Percentiles rank a stretch among this genome's conserved stretches.
Evolutionary conservation across 2,797 vertebrate genomes (phyloP).

Genomic region (Carapus acus): DNA sequence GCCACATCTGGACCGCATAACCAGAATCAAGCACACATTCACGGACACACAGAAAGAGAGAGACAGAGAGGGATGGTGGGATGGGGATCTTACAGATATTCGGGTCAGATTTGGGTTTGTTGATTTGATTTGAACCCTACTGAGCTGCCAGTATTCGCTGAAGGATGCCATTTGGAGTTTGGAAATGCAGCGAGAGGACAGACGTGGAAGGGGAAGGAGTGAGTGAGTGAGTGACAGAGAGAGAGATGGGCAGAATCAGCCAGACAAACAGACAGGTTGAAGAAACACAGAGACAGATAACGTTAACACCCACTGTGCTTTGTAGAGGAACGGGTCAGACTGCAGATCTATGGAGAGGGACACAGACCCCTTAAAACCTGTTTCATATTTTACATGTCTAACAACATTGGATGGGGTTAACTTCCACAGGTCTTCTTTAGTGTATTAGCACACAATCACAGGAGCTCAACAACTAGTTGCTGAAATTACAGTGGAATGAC

Average conservation of each 20-base stretch:
- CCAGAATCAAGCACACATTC: neutral
- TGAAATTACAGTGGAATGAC: no score
- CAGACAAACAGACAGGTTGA: neutral
- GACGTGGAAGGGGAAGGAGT: conserved; percentile 10
- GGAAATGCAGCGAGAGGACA: conserved; percentile 13
- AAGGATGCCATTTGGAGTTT: conserved; percentile 50
- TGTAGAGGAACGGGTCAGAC: conserved; percentile 10
- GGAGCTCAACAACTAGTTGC: no score
- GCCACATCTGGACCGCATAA: conserved; percentile 35
- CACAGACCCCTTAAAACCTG: no score
- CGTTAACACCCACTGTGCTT: neutral
- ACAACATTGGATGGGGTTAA: no score
- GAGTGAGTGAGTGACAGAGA: conserved; percentile 18
- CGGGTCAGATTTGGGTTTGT: conserved; percentile 27
- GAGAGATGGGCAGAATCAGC: neutral
- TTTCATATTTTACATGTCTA: no score
- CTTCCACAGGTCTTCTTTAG: no score
- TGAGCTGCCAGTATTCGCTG: conserved; percentile 18
- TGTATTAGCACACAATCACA: no score
- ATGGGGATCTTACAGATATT: conserved; percentile 37
- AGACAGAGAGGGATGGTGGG: conserved; percentile 3
- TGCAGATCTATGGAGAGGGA: no score
- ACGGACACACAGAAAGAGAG: neutral
- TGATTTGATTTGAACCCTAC: conserved; percentile 29
- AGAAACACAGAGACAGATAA: conserved; percentile 6